Base-by-base conservation (phyloP, 1,140 invertebrate species). In the Trichoplusia ni region DNA sequence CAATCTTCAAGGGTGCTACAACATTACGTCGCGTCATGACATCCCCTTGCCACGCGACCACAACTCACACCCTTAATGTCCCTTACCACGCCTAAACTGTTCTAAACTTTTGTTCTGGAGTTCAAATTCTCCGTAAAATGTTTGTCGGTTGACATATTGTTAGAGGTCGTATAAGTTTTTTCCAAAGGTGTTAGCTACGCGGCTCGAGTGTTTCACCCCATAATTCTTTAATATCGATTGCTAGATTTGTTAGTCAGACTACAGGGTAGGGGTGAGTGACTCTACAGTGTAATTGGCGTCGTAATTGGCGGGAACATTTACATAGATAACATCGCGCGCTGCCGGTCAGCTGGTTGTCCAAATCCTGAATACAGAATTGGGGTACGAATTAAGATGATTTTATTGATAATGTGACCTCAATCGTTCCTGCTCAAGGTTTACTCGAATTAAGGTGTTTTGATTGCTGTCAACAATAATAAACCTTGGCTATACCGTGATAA, bases 251-350 rank as follows among this genome's bases (percentile, higher is more conserved):
- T 25, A 40, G 35, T 56, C 23, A 31, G 25, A 31, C 46, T 49
- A 9, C 18, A 25, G 14, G 18, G 29, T 69, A 35, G 66, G 64
- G 53, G 60, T 73, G 56, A 66, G 40, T 73, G 49, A 69, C 60
- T 61, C 40, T 11, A 37, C 27, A 14, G 49, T 60, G 51, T 67
- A 31, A 59, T 67, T 68, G 60, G 38, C 42, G 42, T 23, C 3
- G 35, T 72, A 65, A 72, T 64, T 56, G 46, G 14, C 8, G 33
- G 31, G 21, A 44, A 47, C 29, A 53, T 73, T 73, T 66, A 61
- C 64, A 69, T 69, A 60, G 70, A 66, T 73, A 73, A 60, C 25
- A 35, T 66, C 53, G 25, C 19, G 37, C 25, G 40, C 33, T 37
- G 5, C 21, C 44, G 59, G 54, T 31, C 37, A 58, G 14, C 25